These are phyloP conservation scores for Eupithecia vulgata DNA, from an alignment of 2,888 invertebrate species.

Conservation along the genomic window DNA sequence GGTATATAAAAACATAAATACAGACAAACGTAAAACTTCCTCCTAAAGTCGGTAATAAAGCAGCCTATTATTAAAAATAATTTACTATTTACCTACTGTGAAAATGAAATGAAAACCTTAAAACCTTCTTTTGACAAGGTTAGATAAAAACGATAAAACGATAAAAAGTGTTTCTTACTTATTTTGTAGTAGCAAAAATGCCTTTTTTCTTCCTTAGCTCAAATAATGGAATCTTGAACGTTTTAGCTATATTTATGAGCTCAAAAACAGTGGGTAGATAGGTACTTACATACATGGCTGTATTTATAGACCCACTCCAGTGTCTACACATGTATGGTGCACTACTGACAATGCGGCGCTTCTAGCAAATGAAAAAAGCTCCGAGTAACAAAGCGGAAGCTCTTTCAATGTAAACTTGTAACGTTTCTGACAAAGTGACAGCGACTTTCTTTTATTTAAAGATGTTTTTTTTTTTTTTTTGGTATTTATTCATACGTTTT, in stretches of 20 bases:
- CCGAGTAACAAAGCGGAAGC: slow-evolving; percentile 58
- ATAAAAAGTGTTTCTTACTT: no score
- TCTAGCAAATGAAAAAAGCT: slow-evolving; percentile 67
- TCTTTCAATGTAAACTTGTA: slow-evolving; percentile 59
- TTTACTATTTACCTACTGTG: no score
- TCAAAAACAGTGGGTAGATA: background rate
- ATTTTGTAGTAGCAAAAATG: background rate
- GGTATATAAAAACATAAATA: no score
- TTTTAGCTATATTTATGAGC: background rate
- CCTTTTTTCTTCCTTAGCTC: background rate
- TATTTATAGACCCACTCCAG: background rate
- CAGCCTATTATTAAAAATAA: no score
- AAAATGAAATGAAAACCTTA: background rate
- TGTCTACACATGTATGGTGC: slow-evolving; percentile 46
- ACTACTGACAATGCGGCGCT: slow-evolving; percentile 53
- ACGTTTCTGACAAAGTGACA: slow-evolving; percentile 40
- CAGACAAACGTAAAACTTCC: no score
- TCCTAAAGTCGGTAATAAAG: no score
- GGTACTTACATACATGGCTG: background rate
- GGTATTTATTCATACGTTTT: no score
- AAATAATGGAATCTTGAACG: background rate
- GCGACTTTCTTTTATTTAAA: slow-evolving; percentile 37
- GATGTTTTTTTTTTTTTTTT: no score
- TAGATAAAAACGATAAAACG: no score
- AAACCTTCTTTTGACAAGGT: background rate